phyloP scores from a whole-genome alignment of 2,113 vertebrate species.

The Eclectus roratus region DNA sequence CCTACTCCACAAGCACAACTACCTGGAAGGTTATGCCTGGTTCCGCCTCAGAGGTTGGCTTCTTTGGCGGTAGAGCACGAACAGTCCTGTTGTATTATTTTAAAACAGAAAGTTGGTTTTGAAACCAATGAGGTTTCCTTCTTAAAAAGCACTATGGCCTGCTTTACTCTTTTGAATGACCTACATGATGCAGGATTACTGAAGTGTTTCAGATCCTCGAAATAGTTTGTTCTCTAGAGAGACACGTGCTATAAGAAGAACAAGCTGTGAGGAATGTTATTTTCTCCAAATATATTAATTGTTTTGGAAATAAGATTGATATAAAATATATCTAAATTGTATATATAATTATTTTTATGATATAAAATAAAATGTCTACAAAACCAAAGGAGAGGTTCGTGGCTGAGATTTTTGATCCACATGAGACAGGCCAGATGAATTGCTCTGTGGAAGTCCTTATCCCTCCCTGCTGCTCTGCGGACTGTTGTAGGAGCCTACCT shows the following conservation, averaged over 20 bases:
- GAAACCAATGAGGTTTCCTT: not conserved
- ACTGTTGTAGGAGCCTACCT: not conserved
- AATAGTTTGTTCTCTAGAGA: not conserved
- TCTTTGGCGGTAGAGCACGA: accelerated
- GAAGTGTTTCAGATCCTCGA: not conserved
- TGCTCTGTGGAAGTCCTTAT: not conserved
- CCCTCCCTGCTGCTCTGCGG: not conserved
- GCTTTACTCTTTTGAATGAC: not conserved
- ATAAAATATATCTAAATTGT: not conserved
- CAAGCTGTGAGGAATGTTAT: not conserved
- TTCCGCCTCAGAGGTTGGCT: not conserved
- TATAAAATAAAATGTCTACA: not conserved
- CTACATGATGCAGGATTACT: not conserved
- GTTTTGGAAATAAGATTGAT: not conserved
- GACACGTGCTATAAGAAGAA: not conserved
- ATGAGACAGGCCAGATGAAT: not conserved
- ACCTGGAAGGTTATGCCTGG: not conserved
- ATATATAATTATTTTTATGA: not conserved
- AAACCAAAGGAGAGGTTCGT: not conserved
- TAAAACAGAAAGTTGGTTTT: not conserved
- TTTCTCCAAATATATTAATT: not conserved
- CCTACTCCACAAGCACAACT: not conserved
- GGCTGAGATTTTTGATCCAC: not conserved
- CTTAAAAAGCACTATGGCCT: not conserved
- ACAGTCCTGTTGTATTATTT: not conserved